Base-by-base conservation (phyloP, 2,888 invertebrate species). In the Panzeria rudis region DNA sequence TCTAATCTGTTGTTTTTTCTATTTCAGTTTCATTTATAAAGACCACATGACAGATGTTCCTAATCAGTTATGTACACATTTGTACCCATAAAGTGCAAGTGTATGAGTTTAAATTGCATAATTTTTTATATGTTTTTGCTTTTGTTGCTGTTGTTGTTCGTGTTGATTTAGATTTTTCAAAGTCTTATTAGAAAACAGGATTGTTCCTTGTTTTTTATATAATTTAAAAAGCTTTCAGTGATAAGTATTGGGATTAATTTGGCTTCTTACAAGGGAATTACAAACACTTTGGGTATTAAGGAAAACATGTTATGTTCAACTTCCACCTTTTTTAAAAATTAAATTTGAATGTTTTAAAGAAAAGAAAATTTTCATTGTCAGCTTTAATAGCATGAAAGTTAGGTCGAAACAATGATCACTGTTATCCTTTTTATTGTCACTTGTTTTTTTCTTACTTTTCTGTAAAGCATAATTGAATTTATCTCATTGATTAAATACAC, bases 11-110 rank as follows among this genome's bases (percentile, higher is more conserved):
- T 47, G 13, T 56, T 62, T 68, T 54, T 66, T 44, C 44, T 20
- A 35, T 47, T 62, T 23, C 78, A 79, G 52, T 75, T 73, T 59
- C 35, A 62, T 72, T 20, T 64, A 54, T 32, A 62, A 41, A 77
- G 72, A 62, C 77, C 81, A 75, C 85, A 85, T 75, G 82, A 85
- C 85, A 85, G 85, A 73, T 85, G 85, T 85, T 82, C 62, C 75
- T 85, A 85, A 85, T 85, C 85, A 79, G 78, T 71, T 85, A 52
- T 75, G 78, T 64, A 81, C 80, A 82, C 72, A 80, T 29, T 69
- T 75, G 54, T 59, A n/a, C 11, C 23, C 32, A 64, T 64, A 35
- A 29, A 44, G 7, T 66, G 41, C 44, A 25, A 47, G 59, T 61
- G 35, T 64, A 32, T 56, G 69, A 44, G 50, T 44, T 41, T 17